Conservation (phyloP, 1,140 invertebrate species). For the Cataglyphis hispanica region DNA sequence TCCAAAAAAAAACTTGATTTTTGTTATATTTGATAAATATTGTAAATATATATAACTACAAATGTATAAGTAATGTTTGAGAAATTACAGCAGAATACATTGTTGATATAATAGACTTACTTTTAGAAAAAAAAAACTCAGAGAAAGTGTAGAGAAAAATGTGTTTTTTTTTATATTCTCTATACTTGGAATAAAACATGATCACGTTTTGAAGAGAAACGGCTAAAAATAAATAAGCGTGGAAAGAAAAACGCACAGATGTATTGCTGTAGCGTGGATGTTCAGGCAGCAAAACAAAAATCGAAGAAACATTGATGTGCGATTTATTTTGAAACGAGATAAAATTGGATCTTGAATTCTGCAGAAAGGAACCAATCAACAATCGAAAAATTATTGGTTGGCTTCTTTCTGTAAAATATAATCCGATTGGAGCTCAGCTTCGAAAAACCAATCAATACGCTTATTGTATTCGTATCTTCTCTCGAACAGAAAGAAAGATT, state of each 20-base stretch:
- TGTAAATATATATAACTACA: neutral
- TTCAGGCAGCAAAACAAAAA: constrained; percentile 14
- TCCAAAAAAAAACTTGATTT: neutral
- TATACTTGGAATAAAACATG: constrained; percentile 34
- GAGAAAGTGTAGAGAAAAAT: neutral
- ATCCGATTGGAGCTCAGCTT: constrained; percentile 40
- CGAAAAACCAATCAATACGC: constrained; percentile 53
- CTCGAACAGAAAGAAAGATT: constrained; percentile 18
- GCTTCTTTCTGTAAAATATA: constrained; percentile 37
- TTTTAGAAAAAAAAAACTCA: neutral
- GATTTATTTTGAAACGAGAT: constrained; percentile 54
- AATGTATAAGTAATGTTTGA: constrained; percentile 4
- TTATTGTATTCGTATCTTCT: constrained; percentile 52
- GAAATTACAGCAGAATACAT: neutral
- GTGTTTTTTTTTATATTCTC: constrained; percentile 27
- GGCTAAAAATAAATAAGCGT: constrained; percentile 26
- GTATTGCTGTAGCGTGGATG: constrained; percentile 2
- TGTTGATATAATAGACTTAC: neutral
- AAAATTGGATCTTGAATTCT: constrained; percentile 63
- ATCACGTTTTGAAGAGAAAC: constrained; percentile 9
- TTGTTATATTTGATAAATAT: constrained; percentile 9
- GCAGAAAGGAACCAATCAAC: constrained; percentile 42
- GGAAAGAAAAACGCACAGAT: constrained; percentile 1
- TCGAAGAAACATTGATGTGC: constrained; percentile 27
- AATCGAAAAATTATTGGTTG: constrained; percentile 47